Conservation (phyloP, 2,113 vertebrate species). For the Rattus norvegicus region GRCr8 NC_086032.1:13421501-13422000, state of each 20-base stretch:
- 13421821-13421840: background rate
- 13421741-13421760: background rate
- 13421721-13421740: conserved; percentile 11
- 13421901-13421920: background rate
- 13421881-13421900: background rate
- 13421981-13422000: background rate
- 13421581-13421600: background rate
- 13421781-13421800: background rate
- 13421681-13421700: background rate
- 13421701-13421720: background rate
- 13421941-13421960: conserved; percentile 53
- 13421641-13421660: background rate
- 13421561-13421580: background rate
- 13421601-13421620: background rate
- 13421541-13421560: conserved; percentile 4
- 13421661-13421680: background rate
- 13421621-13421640: background rate
- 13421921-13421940: conserved; percentile 15
- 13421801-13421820: background rate
- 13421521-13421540: conserved; percentile 25
- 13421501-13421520: conserved; percentile 66
- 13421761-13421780: conserved; percentile 27
- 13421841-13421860: background rate
- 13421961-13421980: background rate
- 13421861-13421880: conserved; percentile 17